Percentiles rank a stretch among this genome's conserved stretches.
Evolutionary conservation across 2,888 invertebrate species (phyloP).

Genomic region (Drosophila gaucha): DNA sequence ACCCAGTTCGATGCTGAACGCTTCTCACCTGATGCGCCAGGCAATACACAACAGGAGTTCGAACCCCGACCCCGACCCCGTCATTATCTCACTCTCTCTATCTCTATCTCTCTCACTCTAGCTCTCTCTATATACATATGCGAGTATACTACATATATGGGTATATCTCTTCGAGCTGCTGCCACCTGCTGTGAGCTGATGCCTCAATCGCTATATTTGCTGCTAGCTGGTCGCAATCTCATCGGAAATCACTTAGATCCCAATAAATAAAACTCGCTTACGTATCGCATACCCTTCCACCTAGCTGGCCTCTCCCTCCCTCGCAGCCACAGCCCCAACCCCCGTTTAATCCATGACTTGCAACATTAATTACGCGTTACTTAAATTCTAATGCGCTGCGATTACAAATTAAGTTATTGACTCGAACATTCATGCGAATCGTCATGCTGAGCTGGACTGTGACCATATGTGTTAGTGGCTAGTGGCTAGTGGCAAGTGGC

Average conservation of each 20-base stretch:
- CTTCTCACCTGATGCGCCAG: conserved; percentile 83
- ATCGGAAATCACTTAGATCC: conserved; percentile 85
- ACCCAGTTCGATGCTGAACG: conserved; percentile 51
- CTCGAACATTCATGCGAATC: conserved; percentile 79
- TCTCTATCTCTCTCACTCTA: neutral
- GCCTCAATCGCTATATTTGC: conserved; percentile 78
- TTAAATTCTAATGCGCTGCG: conserved; percentile 84
- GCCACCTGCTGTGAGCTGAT: conserved; percentile 82
- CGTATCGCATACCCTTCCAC: conserved; percentile 18
- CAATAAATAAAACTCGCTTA: conserved; percentile 83
- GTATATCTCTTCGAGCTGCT: conserved; percentile 16
- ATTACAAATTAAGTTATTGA: conserved; percentile 85
- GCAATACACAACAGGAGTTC: conserved; percentile 73
- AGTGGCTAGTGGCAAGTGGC: conserved; percentile 20
- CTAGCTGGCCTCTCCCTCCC: neutral
- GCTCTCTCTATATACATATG: conserved; percentile 5
- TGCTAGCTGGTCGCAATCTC: conserved; percentile 78
- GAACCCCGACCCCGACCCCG: conserved; percentile 5
- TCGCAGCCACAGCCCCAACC: conserved; percentile 34
- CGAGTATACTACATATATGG: neutral
- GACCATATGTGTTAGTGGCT: conserved; percentile 34
- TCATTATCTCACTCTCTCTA: neutral
- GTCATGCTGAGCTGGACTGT: conserved; percentile 75
- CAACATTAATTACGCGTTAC: conserved; percentile 85
- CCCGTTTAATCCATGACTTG: conserved; percentile 68